phyloP scores from a whole-genome alignment of 2,888 invertebrate genomes.

The Nebria brevicollis region DNA sequence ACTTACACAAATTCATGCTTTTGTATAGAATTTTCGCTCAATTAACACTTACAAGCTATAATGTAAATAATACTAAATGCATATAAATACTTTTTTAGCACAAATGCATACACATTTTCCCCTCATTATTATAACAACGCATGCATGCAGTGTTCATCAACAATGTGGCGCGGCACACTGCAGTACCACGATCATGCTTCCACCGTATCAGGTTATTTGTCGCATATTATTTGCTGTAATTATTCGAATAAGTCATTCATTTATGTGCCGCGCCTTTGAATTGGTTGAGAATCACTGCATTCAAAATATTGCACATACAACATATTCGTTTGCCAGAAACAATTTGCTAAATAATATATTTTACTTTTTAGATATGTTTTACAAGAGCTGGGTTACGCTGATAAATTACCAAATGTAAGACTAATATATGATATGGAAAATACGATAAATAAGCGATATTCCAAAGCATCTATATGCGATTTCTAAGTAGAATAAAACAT shows the following conservation, averaged over 20 bases:
- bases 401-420: constrained; percentile 77
- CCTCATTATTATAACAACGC: constrained; percentile 42
- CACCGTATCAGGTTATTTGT: too few relatives aligned
- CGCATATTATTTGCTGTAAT: too few relatives aligned
- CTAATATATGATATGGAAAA: background rate
- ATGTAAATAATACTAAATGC: background rate
- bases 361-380: constrained; percentile 75
- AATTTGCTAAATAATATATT: constrained; percentile 44
- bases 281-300: constrained; percentile 4
- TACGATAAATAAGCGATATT: background rate
- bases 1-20: background rate
- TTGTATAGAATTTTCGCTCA: background rate
- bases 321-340: constrained; percentile 26
- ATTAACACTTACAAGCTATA: background rate
- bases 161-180: too few relatives aligned
- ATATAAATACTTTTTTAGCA: background rate
- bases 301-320: constrained; percentile 13
- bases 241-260: too few relatives aligned
- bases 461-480: too few relatives aligned
- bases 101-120: constrained; percentile 23
- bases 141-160: constrained; percentile 11
- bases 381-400: constrained; percentile 74
- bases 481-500: too few relatives aligned
- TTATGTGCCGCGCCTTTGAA: too few relatives aligned
- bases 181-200: too few relatives aligned